These are phyloP conservation scores for Trichonephila inaurata DNA, from an alignment of 1,140 invertebrate species.

Conservation along the genomic window DNA sequence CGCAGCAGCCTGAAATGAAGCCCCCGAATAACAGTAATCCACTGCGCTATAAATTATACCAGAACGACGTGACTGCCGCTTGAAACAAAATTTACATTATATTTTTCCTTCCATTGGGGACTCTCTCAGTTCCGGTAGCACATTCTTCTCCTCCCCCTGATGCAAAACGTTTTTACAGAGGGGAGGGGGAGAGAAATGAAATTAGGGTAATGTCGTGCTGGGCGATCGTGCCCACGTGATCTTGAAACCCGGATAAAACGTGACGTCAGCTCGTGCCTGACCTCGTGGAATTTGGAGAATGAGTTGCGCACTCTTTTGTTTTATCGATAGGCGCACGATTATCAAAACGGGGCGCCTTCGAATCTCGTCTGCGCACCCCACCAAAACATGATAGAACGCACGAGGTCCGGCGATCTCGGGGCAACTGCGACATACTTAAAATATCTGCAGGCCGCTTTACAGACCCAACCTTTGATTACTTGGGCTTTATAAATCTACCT, in stretches of 20 bases:
- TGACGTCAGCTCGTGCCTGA: conserved; percentile 76
- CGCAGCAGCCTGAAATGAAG: too few relatives aligned
- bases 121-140: conserved; percentile 70
- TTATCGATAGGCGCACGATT: conserved; percentile 57
- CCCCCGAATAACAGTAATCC: not conserved
- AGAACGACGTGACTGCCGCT: too few relatives aligned
- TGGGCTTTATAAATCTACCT: too few relatives aligned
- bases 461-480: too few relatives aligned
- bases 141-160: conserved; percentile 29
- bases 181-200: conserved; percentile 32
- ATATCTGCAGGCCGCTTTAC: not conserved
- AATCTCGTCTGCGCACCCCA: not conserved
- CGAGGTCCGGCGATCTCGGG: conserved; percentile 23
- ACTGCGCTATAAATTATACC: not conserved
- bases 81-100: not conserved
- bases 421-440: conserved; percentile 15
- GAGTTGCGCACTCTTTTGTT: conserved; percentile 64
- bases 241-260: conserved; percentile 69
- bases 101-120: not conserved
- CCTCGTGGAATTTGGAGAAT: conserved; percentile 70
- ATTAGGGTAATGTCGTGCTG: conserved; percentile 71
- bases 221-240: conserved; percentile 58
- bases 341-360: not conserved
- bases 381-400: conserved; percentile 56
- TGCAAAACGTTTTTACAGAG: conserved; percentile 12